Evolutionary conservation across 2,113 vertebrate genomes (phyloP), one percentile per base, ranked within the genome.

Genomic region (Petrocephalus microphthalmus): DNA sequence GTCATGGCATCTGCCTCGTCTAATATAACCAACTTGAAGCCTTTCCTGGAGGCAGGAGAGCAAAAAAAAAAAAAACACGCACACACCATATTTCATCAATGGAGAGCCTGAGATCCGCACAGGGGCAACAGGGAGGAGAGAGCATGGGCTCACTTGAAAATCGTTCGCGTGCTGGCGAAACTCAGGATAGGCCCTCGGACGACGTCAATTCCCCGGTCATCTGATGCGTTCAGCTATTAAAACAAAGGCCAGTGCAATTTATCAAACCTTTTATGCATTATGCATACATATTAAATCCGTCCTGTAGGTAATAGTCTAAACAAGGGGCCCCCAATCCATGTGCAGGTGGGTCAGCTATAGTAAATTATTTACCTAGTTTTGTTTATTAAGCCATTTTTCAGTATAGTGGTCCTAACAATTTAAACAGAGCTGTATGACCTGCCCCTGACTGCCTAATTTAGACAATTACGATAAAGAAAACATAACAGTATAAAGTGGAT

Each of bases 1-100:
- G 98, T 99, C 98, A 99, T 99, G 92, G 98, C 98, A 7, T 99
- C 98, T 0, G 98, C 98, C 93, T 99, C 98, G 29, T 99, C 98
- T 95, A 99, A 95, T 92, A 99, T 99, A 91, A 99, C 98, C 0
- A 99, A 96, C 92, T 99, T 99, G 90, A 98, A 99, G 88, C 98
- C 98, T 92, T 97, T 99, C 93, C 98, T 99, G 89, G 53, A 88
- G 42, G 71, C 89, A 42, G 87, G 67, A 82, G 19, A 88, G 1
- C 51, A 52, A 64, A 81, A 88, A 60, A 56, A 85, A 51, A 67
- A 82, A 10, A 42, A 4, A 85, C 25, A 33, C 57, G 54, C 7
- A 37, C 2, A 85, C 29, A 53, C 57, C 11, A 52, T 29, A 85
- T 20, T 78, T 53, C 25, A 82, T 86, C 45, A 67, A 42, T 85